Conservation (phyloP, 1,140 invertebrate genomes). For the Lasioglossum albipes region DNA sequence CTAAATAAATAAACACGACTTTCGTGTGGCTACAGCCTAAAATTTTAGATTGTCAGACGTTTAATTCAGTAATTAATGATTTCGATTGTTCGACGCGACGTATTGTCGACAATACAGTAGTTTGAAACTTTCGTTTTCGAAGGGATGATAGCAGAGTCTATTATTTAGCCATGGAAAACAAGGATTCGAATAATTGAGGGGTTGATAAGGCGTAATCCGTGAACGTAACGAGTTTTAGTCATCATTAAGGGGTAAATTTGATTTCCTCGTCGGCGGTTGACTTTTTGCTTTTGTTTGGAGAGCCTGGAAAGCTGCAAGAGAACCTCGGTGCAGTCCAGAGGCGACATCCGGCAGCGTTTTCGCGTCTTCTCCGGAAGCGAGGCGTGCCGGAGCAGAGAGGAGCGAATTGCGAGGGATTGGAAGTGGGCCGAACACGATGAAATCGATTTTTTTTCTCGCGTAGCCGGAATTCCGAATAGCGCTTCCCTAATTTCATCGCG, state of each 20-base stretch:
- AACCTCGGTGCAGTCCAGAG: slow-evolving; percentile 60
- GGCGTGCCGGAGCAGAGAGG: slow-evolving; percentile 39
- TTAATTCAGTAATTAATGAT: too few relatives aligned
- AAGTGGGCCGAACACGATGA: slow-evolving; percentile 60
- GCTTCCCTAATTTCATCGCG: slow-evolving; percentile 50
- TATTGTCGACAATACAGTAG: too few relatives aligned
- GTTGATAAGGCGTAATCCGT: background rate
- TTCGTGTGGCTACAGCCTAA: too few relatives aligned
- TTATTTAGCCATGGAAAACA: too few relatives aligned
- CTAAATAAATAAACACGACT: too few relatives aligned
- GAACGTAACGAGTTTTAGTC: background rate
- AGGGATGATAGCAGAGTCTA: too few relatives aligned
- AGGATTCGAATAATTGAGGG: background rate
- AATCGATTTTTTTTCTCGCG: slow-evolving; percentile 69
- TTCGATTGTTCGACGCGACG: too few relatives aligned
- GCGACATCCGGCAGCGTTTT: slow-evolving; percentile 71
- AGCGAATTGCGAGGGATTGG: slow-evolving; percentile 47
- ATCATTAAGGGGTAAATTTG: background rate
- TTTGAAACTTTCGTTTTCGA: too few relatives aligned
- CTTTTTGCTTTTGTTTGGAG: slow-evolving; percentile 53
- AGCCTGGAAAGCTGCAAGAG: slow-evolving; percentile 52
- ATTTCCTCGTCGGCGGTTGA: background rate
- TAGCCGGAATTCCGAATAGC: slow-evolving; percentile 51
- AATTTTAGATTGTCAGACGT: too few relatives aligned
- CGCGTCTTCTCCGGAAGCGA: slow-evolving; percentile 57